These are phyloP conservation scores for Meloe dianella DNA, from an alignment of 2,888 invertebrate genomes.

Conservation along the genomic window DNA sequence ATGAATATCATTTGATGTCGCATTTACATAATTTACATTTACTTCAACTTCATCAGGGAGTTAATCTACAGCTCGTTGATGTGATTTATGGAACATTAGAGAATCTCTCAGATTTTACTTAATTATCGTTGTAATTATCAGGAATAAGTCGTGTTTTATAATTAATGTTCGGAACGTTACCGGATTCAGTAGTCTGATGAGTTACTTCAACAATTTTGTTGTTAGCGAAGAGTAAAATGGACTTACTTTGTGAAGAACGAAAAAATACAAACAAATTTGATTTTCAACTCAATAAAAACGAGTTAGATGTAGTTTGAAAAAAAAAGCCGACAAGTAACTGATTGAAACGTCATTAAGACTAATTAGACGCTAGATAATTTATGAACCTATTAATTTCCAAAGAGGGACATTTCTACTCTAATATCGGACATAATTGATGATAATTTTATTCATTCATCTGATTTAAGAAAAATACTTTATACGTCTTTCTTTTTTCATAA, in stretches of 20 bases:
- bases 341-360: slow-evolving; percentile 41
- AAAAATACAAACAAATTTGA: background rate
- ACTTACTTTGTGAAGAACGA: slow-evolving; percentile 33
- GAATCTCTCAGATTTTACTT: slow-evolving; percentile 30
- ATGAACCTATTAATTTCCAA: slow-evolving; percentile 38
- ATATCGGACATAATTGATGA: slow-evolving; percentile 38
- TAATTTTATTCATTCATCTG: slow-evolving; percentile 36
- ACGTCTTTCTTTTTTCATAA: background rate
- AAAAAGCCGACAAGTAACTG: slow-evolving; percentile 28
- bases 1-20: slow-evolving; percentile 20
- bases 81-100: slow-evolving; percentile 27
- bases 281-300: background rate
- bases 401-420: slow-evolving; percentile 33
- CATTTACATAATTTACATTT: slow-evolving; percentile 29
- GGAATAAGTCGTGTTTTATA: slow-evolving; percentile 43
- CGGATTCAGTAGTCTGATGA: slow-evolving; percentile 40
- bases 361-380: slow-evolving; percentile 39
- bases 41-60: slow-evolving; percentile 13
- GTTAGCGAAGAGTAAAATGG: slow-evolving; percentile 41
- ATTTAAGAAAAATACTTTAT: slow-evolving; percentile 16
- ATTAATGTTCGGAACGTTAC: slow-evolving; percentile 46
- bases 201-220: slow-evolving; percentile 44
- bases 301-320: slow-evolving; percentile 15
- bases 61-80: slow-evolving; percentile 24
- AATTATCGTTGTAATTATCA: slow-evolving; percentile 31